Percentiles rank a stretch among this genome's conserved stretches.
Conservation (phyloP, 2,113 vertebrate species). For the Gallinago paraguaiae region DNA sequence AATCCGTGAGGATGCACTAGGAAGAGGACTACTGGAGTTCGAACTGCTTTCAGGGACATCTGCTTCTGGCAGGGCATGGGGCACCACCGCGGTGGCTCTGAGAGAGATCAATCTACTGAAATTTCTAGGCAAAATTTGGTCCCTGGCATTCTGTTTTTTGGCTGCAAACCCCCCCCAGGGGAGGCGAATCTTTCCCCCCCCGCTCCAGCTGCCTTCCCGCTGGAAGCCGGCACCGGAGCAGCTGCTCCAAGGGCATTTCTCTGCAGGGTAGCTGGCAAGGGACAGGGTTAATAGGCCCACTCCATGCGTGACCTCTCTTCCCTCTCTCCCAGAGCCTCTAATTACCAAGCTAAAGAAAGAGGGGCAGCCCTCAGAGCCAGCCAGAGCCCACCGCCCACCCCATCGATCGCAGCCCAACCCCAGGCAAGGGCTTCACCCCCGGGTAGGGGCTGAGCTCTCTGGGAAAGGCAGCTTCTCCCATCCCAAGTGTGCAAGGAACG, state of each 20-base stretch:
- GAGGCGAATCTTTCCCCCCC: not conserved
- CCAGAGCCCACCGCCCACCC: not conserved
- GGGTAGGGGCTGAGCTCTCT: not conserved
- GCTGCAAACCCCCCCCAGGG: not conserved
- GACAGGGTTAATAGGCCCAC: conserved; percentile 39
- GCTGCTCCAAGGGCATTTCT: conserved; percentile 28
- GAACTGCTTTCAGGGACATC: not conserved
- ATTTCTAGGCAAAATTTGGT: not conserved
- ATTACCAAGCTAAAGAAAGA: conserved; percentile 8
- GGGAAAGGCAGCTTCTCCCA: not conserved
- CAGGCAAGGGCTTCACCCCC: not conserved
- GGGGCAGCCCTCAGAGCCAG: not conserved
- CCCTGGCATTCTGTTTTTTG: not conserved
- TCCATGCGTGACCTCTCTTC: conserved; percentile 33
- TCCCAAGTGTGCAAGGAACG: fast-evolving
- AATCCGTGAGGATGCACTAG: not conserved
- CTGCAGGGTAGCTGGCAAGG: conserved; percentile 35
- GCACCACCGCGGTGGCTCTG: fast-evolving
- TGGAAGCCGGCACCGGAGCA: not conserved
- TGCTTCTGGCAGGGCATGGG: not conserved
- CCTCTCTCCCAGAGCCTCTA: conserved; percentile 12
- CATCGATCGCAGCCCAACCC: not conserved
- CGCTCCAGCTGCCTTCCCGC: not conserved
- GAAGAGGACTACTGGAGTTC: not conserved
- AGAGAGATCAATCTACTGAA: fast-evolving